Percentiles rank a stretch among this genome's conserved stretches.
Evolutionary conservation across 2,888 invertebrate genomes (phyloP).

Genomic region (Meghimatium bilineatum): DNA sequence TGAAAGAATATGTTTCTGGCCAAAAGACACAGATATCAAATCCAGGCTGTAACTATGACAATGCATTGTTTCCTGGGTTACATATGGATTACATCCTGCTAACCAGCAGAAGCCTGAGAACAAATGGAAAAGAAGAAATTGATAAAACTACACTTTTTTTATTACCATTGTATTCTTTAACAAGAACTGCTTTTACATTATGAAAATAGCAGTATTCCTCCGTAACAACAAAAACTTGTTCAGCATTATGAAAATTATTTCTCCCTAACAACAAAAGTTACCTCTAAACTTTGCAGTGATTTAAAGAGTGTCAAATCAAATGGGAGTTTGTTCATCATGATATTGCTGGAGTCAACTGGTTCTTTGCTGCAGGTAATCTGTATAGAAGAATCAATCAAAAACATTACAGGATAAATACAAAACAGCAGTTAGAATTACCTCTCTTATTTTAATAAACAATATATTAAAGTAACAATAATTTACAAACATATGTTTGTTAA

Average conservation of each 20-base stretch:
- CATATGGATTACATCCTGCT: too few relatives aligned
- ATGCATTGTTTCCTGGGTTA: too few relatives aligned
- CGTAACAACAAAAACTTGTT: background rate
- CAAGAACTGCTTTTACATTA: background rate
- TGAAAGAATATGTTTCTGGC: too few relatives aligned
- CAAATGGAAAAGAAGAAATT: too few relatives aligned
- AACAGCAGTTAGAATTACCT: background rate
- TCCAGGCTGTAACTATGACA: too few relatives aligned
- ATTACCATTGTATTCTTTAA: too few relatives aligned
- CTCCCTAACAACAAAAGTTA: too few relatives aligned
- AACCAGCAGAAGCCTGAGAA: too few relatives aligned
- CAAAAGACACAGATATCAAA: too few relatives aligned
- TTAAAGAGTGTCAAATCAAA: constrained; percentile 92
- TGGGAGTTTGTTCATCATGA: constrained; percentile 86
- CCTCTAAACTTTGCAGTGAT: constrained; percentile 82
- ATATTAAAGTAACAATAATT: too few relatives aligned
- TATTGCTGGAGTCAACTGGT: constrained; percentile 88
- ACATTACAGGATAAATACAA: background rate
- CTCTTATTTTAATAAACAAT: too few relatives aligned
- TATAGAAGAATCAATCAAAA: background rate
- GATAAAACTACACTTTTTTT: background rate
- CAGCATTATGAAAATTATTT: background rate
- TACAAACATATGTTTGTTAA: too few relatives aligned
- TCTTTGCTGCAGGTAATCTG: constrained; percentile 81
- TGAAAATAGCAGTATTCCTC: background rate